Percentiles rank a stretch among this genome's conserved stretches.
Evolutionary conservation across 2,113 vertebrate genomes (phyloP).

Genomic region (Pomatorhinus ruficollis): DNA sequence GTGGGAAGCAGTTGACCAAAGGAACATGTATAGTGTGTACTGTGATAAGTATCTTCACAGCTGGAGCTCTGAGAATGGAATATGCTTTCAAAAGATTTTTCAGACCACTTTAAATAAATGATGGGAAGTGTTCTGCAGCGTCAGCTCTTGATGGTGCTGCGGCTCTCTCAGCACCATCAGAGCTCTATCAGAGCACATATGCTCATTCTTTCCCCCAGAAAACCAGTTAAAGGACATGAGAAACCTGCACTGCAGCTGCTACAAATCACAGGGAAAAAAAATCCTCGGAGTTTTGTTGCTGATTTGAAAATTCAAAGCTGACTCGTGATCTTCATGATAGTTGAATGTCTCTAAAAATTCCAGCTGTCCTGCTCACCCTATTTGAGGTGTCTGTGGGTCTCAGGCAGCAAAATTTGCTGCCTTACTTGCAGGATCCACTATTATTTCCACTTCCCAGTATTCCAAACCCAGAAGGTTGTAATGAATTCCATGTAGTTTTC

Average conservation of each 20-base stretch:
- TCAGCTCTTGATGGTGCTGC: slow-evolving; percentile 29
- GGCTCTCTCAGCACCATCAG: background rate
- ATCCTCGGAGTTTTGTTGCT: background rate
- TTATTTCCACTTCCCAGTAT: background rate
- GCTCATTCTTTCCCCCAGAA: background rate
- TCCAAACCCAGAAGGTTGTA: background rate
- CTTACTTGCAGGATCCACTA: background rate
- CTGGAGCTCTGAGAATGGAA: slow-evolving; percentile 7
- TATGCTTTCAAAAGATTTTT: slow-evolving; percentile 26
- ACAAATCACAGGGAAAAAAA: background rate
- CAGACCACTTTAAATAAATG: slow-evolving; percentile 47
- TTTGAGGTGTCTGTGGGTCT: background rate
- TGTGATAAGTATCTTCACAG: slow-evolving; percentile 28
- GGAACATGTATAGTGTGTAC: background rate
- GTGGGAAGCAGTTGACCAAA: slow-evolving; percentile 32
- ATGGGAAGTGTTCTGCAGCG: slow-evolving; percentile 6
- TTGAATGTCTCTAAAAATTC: background rate
- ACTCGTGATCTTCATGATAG: background rate
- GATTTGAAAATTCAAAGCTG: background rate
- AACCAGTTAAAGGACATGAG: slow-evolving; percentile 7
- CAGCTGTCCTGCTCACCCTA: background rate
- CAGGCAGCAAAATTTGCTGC: background rate
- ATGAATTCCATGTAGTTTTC: background rate
- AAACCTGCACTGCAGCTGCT: background rate
- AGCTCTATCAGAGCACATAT: background rate